Base-by-base conservation (phyloP, 2,888 invertebrate genomes). In the Glaucopsyche alexis region DNA sequence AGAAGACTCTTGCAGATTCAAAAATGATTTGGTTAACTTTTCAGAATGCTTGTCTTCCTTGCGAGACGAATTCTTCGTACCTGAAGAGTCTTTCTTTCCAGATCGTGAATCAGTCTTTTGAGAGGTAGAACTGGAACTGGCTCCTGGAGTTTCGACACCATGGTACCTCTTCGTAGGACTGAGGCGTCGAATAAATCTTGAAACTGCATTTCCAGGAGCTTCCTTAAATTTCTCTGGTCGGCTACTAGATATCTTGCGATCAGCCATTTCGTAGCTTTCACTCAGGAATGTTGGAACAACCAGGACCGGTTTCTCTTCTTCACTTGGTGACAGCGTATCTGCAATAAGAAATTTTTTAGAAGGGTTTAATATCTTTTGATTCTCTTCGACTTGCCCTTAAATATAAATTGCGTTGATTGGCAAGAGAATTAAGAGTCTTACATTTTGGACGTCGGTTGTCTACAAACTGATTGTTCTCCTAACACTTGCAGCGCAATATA, bases 111-210 rank as follows among this genome's bases (percentile, higher is more conserved):
- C 19, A 19, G 13, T 60, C 60, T 60, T 13, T n/a, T 60, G 60
- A 60, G 60, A 13, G 1, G 19, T 60, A 16, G 19, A 60, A 60
- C 60, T 19, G 60, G 16, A 60, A 19, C 60, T 1, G 60, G 19
- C 60, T 60, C 50, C 19, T 19, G 60, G 14, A 60, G 60, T 60
- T 60, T 16, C 19, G 9, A 19, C 19, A 60, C 60, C 16, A 9
- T 29, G 60, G 60, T 60, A 60, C 60, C 60, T 60, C 60, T 60
- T 60, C 8, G 19, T 60, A 60, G 60, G 60, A 60, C 60, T 60
- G 19, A 60, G 60, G 6, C 60, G 60, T n/a, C 16, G 60, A 60
- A 60, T 13, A 60, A 60, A 60, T 60, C 16, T 60, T 13, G n/a
- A 19, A 60, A 60, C 16, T 13, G 60, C 60, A 60, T 60, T 60